Evolutionary conservation across 2,888 invertebrate genomes (phyloP).

Genomic region (Argyra leucocephala): DNA sequence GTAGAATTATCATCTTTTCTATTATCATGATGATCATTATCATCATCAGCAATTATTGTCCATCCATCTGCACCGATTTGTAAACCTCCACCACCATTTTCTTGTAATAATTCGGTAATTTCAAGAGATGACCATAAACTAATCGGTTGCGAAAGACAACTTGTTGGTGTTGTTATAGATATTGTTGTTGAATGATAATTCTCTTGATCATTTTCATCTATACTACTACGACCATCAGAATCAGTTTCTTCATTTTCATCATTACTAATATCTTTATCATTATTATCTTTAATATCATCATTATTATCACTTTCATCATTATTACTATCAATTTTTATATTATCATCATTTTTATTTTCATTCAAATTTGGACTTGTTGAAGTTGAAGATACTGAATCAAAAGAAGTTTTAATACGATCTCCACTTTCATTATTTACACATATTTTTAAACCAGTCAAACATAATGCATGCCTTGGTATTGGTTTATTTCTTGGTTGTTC

Average conservation of each 20-base stretch:
- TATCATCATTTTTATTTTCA: not conserved
- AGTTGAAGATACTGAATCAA: conserved; percentile 22
- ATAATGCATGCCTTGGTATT: not conserved
- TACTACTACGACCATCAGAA: not conserved
- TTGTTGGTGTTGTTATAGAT: not conserved
- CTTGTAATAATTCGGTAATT: conserved; percentile 7
- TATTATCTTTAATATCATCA: too few relatives aligned
- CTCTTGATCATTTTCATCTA: not conserved
- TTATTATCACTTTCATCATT: not conserved
- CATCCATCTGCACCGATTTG: not conserved
- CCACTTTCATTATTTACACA: conserved; percentile 27
- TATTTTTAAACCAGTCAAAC: conserved; percentile 10
- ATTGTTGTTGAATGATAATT: not conserved
- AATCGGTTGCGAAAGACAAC: not conserved
- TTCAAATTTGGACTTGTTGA: not conserved
- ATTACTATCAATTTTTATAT: not conserved
- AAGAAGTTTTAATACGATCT: conserved; percentile 24
- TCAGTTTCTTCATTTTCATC: not conserved
- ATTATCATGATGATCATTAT: not conserved
- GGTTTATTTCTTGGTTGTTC: not conserved
- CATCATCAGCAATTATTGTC: not conserved
- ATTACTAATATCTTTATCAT: too few relatives aligned
- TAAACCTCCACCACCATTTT: not conserved
- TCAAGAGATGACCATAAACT: conserved; percentile 19
- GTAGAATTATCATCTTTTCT: not conserved